Evolutionary conservation across 1,140 invertebrate species (phyloP).

Genomic region (Euglossa dilemma): DNA sequence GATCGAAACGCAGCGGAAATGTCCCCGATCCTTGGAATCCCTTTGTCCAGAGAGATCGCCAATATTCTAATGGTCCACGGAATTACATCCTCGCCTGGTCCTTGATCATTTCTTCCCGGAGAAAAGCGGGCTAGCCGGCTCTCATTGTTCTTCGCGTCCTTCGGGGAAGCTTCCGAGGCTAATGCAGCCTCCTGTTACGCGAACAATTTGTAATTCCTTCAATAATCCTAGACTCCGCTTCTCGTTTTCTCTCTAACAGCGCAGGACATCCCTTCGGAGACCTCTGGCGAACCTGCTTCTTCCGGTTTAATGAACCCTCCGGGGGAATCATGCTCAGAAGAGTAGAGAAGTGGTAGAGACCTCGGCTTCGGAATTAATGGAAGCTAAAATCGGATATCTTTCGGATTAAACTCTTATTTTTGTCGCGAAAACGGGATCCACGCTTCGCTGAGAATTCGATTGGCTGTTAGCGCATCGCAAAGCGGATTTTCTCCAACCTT

Average conservation of each 20-base stretch:
- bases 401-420: not conserved
- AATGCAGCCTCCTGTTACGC: conserved; percentile 7
- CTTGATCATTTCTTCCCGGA: not conserved
- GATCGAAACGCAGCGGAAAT: not conserved
- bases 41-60: not conserved
- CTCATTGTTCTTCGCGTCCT: conserved; percentile 17
- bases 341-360: too few relatives aligned
- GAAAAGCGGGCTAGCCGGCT: not conserved
- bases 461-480: too few relatives aligned
- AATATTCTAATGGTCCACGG: conserved; percentile 42
- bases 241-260: not conserved
- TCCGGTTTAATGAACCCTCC: not conserved
- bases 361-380: not conserved
- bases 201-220: conserved; percentile 25
- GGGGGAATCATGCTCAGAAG: not conserved
- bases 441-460: too few relatives aligned
- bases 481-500: too few relatives aligned
- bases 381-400: not conserved
- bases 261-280: not conserved
- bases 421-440: too few relatives aligned
- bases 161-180: conserved; percentile 1
- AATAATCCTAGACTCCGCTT: conserved; percentile 17
- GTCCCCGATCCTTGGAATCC: not conserved
- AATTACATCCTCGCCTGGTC: conserved; percentile 1
- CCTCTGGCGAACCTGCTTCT: not conserved